These are phyloP conservation scores for Pluvialis apricaria DNA, from an alignment of 2,113 vertebrate species.

Conservation along the genomic window DNA sequence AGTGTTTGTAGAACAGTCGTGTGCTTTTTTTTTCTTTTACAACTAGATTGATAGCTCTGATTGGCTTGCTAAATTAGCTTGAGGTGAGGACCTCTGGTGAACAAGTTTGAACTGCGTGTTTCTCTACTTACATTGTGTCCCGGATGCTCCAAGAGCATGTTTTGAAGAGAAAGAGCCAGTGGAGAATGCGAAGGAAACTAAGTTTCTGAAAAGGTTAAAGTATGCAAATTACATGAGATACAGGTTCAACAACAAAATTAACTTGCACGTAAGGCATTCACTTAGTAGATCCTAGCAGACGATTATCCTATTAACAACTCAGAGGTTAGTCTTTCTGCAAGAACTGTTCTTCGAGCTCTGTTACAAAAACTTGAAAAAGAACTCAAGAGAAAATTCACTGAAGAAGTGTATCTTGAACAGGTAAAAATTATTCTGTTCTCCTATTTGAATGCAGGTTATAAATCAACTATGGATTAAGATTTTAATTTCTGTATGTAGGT, in stretches of 20 bases:
- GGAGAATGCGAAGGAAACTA: not conserved
- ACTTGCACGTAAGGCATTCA: not conserved
- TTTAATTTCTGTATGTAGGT: not conserved
- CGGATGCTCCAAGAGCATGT: not conserved
- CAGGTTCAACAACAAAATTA: not conserved
- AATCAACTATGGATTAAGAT: not conserved
- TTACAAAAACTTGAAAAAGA: not conserved
- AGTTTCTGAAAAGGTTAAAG: not conserved
- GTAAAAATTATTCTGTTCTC: not conserved
- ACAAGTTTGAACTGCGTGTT: not conserved
- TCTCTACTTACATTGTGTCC: not conserved
- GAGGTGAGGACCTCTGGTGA: not conserved
- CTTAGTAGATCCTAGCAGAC: not conserved
- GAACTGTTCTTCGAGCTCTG: not conserved
- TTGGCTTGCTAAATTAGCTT: not conserved
- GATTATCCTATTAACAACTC: not conserved
- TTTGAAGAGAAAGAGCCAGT: not conserved
- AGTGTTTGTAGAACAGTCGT: not conserved
- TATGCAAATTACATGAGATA: not conserved
- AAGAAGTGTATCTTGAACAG: not conserved
- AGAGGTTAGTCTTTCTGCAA: not conserved
- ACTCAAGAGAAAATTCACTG: not conserved
- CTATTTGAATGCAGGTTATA: not conserved
- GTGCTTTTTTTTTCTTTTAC: not conserved
- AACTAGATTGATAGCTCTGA: not conserved